Evolutionary conservation across 2,797 vertebrate species (phyloP), one percentile per base, ranked within the genome.

Genomic region (Centroberyx gerrardi): DNA sequence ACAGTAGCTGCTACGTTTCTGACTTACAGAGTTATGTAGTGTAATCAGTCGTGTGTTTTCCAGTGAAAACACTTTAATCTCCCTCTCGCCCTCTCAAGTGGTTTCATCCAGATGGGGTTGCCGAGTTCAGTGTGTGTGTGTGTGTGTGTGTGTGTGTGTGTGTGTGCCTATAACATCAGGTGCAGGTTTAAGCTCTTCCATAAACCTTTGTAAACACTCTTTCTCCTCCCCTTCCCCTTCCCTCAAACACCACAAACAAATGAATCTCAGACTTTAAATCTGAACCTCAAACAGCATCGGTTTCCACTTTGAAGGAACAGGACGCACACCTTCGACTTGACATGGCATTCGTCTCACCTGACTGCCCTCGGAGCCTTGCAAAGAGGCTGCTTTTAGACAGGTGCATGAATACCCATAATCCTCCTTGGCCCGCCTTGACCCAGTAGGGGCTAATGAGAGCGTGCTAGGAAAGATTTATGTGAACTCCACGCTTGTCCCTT

Each of bases 231-330:
- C 36, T 63, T 53, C 48, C 1, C 13, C 62, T 68, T 49, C 29
- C 17, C 66, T 84, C 62, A 9, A 85, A 5, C 38, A 76, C 72
- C 70, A 68, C 87, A 91, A 88, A 84, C 83, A 90, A 89, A 89
- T 90, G 86, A 84, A 91, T 83, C 73, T 78, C 62, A 12, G 61
- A 42, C 72, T 81, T 77, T 56, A 76, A 78, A 84, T 85, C 15
- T 18, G 15, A 48, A 9, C 13, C 22, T 8, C 9, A 29, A 14
- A 44, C 81, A 80, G 75, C 78, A 53, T 68, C 81, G 62, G 66
- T 61, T 36, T 55, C 0, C 67, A 58, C 52, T 74, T 80, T 60
- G 65, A 70, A 81, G 81, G 70, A 68, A 56, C 54, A 56, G 5
- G 28, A 9, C 64, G 81, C 33, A 64, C 76, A 74, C 42, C 69